A percentile compares a stretch with the other conserved stretches of the same genome.
Conservation (phyloP, 2,113 vertebrate genomes). For the Corythaixoides concolor region DNA sequence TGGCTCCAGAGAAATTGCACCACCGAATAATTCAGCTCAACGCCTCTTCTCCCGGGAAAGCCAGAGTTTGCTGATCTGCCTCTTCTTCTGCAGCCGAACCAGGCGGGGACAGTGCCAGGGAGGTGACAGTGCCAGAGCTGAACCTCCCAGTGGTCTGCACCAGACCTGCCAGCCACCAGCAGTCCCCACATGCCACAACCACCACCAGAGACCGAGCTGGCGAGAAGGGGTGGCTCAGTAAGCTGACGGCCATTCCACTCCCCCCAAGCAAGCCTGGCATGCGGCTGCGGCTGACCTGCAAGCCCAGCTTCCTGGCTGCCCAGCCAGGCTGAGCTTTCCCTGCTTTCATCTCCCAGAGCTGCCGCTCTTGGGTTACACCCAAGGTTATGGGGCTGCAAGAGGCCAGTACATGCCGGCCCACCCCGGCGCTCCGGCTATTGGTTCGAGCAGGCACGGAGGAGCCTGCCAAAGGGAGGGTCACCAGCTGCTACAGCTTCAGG, state of each 20-base stretch:
- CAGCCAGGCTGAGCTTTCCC: not conserved
- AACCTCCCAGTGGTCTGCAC: not conserved
- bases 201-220: not conserved
- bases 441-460: not conserved
- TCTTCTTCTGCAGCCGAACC: not conserved
- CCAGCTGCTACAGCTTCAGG: not conserved
- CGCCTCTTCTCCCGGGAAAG: not conserved
- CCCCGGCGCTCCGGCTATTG: not conserved
- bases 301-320: not conserved
- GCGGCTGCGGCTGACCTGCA: not conserved
- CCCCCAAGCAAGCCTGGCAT: not conserved
- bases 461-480: not conserved
- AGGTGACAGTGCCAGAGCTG: not conserved
- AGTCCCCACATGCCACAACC: not conserved
- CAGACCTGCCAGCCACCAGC: not conserved
- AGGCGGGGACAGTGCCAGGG: not conserved
- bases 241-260: fast-evolving
- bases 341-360: not conserved
- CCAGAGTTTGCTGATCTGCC: not conserved
- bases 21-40: not conserved
- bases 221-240: not conserved
- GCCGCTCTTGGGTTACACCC: constrained; percentile 28
- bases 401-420: not conserved
- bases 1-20: not conserved
- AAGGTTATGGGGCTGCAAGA: not conserved